Conservation (phyloP, 2,888 invertebrate genomes). For the Pomacea canaliculata region DNA sequence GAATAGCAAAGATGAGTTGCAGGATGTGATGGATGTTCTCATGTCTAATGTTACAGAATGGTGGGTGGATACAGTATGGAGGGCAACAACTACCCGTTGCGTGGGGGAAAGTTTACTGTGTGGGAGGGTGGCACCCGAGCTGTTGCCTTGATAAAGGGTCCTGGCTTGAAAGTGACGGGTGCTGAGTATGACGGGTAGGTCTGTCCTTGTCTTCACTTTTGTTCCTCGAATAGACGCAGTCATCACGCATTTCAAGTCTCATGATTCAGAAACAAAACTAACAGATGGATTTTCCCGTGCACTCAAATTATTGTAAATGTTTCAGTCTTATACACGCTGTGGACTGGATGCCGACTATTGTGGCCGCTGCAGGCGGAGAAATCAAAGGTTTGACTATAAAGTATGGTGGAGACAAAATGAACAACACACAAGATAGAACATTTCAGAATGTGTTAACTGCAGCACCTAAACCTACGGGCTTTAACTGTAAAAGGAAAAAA, state of each 20-base stretch:
- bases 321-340: conserved; percentile 29
- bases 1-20: too few species aligned
- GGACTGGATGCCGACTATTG: conserved; percentile 29
- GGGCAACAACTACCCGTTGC: conserved; percentile 69
- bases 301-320: neutral
- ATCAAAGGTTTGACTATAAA: conserved; percentile 3
- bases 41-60: conserved; percentile 33
- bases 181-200: conserved; percentile 25
- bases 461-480: neutral
- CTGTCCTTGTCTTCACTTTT: neutral
- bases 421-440: neutral
- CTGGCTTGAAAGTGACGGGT: conserved; percentile 20
- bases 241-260: too few species aligned
- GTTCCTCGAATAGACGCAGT: neutral
- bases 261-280: too few species aligned
- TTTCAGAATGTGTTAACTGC: neutral
- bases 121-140: conserved; percentile 83
- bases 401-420: neutral
- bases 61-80: conserved; percentile 61
- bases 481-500: too few species aligned
- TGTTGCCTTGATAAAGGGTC: conserved; percentile 66
- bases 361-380: conserved; percentile 19
- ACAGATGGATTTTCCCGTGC: too few species aligned
- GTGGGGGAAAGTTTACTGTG: conserved; percentile 79
- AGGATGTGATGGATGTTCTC: too few species aligned